A percentile compares a stretch with the other conserved stretches of the same genome.
Conservation (phyloP, 2,113 vertebrate genomes). For the Sturnus vulgaris region DNA sequence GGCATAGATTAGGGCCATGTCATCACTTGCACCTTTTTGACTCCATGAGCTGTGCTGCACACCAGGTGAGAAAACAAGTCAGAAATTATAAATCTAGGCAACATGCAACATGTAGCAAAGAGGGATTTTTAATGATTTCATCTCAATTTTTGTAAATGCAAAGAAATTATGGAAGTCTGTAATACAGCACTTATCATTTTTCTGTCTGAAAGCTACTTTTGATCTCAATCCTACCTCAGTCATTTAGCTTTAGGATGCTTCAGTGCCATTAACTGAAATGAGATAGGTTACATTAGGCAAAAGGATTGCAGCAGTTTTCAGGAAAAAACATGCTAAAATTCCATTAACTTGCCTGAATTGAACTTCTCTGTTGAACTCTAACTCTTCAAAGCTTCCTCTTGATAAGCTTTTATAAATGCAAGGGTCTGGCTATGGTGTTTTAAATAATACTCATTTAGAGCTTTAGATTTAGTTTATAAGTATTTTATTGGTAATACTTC, state of each 20-base stretch:
- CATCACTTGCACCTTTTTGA: not conserved
- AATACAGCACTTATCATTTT: not conserved
- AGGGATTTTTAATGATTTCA: not conserved
- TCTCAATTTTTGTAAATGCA: not conserved
- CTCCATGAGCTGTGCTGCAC: not conserved
- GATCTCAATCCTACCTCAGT: not conserved
- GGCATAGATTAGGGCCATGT: fast-evolving
- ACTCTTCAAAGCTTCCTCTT: not conserved
- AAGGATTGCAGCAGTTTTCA: not conserved
- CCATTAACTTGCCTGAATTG: not conserved
- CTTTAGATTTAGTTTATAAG: not conserved
- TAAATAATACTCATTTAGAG: not conserved
- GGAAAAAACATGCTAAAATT: not conserved
- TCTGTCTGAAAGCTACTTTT: not conserved
- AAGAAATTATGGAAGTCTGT: not conserved
- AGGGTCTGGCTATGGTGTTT: not conserved
- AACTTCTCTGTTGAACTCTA: not conserved
- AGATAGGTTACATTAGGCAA: not conserved
- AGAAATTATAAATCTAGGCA: not conserved
- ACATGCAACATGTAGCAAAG: not conserved
- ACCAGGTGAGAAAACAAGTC: not conserved
- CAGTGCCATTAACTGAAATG: not conserved
- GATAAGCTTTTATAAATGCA: not conserved
- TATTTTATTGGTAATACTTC: not conserved
- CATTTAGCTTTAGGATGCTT: not conserved